phyloP scores from a whole-genome alignment of 2,888 invertebrate genomes.

The Automeris io region DNA sequence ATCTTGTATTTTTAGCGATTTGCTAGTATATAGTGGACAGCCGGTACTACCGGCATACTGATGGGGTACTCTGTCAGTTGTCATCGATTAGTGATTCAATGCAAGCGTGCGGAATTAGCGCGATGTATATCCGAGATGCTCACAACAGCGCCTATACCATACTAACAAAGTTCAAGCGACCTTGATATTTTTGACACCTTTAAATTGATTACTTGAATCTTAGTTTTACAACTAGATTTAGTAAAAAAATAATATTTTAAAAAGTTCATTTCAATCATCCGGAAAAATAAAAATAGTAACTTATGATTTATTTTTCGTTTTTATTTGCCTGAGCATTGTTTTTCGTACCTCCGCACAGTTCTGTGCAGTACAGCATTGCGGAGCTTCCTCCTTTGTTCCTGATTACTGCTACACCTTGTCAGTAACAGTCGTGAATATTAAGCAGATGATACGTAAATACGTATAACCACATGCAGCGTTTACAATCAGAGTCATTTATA shows the following conservation, averaged over 20 bases:
- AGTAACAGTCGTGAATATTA: slow-evolving; percentile 30
- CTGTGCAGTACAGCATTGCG: slow-evolving; percentile 13
- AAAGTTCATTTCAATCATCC: too few species aligned
- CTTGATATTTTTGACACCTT: slow-evolving; percentile 8
- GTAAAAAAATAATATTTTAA: too few species aligned
- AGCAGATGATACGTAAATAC: slow-evolving; percentile 10
- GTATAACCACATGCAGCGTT: slow-evolving; percentile 20
- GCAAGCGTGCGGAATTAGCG: slow-evolving; percentile 67
- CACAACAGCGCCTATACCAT: slow-evolving; percentile 20
- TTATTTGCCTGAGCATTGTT: too few species aligned
- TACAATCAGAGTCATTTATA: slow-evolving; percentile 24
- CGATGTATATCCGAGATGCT: slow-evolving; percentile 52
- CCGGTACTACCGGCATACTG: slow-evolving; percentile 56
- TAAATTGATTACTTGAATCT: too few species aligned
- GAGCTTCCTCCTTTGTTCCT: slow-evolving; percentile 36
- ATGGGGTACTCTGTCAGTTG: slow-evolving; percentile 33
- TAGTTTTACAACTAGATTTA: too few species aligned
- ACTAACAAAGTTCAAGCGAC: slow-evolving; percentile 16
- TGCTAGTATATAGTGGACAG: slow-evolving; percentile 40
- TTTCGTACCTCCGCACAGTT: too few species aligned
- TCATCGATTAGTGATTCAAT: slow-evolving; percentile 56
- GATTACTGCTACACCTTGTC: slow-evolving; percentile 16
- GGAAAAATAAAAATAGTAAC: too few species aligned
- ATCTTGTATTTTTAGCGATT: slow-evolving; percentile 70
- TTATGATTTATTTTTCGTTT: too few species aligned